A percentile compares a stretch with the other conserved stretches of the same genome.
Conservation (phyloP, 1,140 invertebrate genomes). For the Stegodyphus mimosarum region DNA sequence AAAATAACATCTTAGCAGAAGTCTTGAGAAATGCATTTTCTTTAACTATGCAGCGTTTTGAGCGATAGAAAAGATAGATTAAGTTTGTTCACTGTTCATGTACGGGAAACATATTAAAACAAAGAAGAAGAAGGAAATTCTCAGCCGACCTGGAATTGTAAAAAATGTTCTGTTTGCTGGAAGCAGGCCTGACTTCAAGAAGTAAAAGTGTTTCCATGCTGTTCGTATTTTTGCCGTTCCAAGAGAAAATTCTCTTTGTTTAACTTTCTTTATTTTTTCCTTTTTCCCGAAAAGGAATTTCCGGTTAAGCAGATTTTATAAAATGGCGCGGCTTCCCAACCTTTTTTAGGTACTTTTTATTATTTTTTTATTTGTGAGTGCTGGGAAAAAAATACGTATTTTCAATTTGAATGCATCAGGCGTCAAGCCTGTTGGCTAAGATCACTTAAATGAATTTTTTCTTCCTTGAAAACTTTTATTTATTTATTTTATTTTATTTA, state of each 20-base stretch:
- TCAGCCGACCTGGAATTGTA: background rate
- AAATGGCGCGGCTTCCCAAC: no score
- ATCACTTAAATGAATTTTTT: no score
- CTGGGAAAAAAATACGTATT: no score
- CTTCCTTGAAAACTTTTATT: no score
- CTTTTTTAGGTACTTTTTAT: no score
- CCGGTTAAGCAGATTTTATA: no score
- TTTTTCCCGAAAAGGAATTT: background rate
- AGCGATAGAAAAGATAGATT: conserved; percentile 20
- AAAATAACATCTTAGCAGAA: background rate
- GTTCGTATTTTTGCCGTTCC: background rate
- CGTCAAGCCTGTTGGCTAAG: no score
- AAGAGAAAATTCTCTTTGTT: background rate
- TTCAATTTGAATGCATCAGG: no score
- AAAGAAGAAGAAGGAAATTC: background rate
- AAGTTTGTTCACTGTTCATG: background rate
- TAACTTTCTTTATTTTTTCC: background rate
- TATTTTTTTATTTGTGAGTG: no score
- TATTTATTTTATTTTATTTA: no score
- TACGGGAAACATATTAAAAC: background rate
- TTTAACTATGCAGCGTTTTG: conserved; percentile 7
- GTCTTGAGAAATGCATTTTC: conserved; percentile 32
- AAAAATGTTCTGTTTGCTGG: background rate
- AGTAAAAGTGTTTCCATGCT: background rate
- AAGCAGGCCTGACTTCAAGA: background rate